Evolutionary conservation across 2,888 invertebrate genomes (phyloP), one percentile per base, ranked within the genome.

Genomic region (Synanthedon formicaeformis): DNA sequence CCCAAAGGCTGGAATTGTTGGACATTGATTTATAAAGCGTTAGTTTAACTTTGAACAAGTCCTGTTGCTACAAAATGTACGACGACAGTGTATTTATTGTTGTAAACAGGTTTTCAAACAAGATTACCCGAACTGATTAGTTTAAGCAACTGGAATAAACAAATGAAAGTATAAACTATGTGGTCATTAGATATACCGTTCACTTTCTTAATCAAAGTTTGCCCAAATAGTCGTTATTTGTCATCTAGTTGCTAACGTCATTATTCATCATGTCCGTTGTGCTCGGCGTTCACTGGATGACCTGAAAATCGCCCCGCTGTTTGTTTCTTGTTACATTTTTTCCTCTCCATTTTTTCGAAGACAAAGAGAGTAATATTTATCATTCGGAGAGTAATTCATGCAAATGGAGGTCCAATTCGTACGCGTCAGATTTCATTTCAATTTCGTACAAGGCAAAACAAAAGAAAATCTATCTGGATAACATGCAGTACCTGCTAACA

Each of bases 351-450:
- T 49, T 49, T 49, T 49, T 16, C 49, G 49, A 23, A 49, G 49
- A 49, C 49, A 49, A 49, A 49, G 23, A 23, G 49, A 49, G 23
- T 49, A 49, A 18, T 53, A 18, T 41, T 13, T 53, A 50, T 50
- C 41, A 48, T 51, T 53, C 40, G 51, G 53, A 5, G 27, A 49
- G 23, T 49, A 50, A 45, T 50, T 50, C 53, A 57, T 54, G 56
- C 16, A 60, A 60, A 61, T 65, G 52, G 57, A 12, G 23, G 23
- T 49, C 49, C 23, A 49, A 23, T 49, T 49, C 49, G 49, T 49
- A 23, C 23, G 23, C 23, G 16, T 49, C 49, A 16, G 49, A 49
- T 49, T 49, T 49, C 49, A 49, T 16, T 49, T 49, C 23, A 49
- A 18, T 49, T 49, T 6, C 34, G 34, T 14, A 13, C 45, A 14